Evolutionary conservation across 2,888 invertebrate genomes (phyloP).

Genomic region (Willowsia nigromaculata): DNA sequence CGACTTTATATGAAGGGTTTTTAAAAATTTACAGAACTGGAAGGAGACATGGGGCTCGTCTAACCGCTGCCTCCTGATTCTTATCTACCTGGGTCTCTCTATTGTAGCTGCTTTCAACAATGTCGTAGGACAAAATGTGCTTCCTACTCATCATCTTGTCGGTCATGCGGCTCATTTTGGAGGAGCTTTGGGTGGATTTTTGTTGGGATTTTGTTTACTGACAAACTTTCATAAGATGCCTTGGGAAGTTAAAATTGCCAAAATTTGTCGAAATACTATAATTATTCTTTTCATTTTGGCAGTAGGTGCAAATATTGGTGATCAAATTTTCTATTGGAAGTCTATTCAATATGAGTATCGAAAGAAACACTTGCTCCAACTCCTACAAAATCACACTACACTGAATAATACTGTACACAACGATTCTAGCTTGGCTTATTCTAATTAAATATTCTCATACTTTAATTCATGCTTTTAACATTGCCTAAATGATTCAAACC

Average conservation of each 20-base stretch:
- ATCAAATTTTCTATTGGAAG: not conserved
- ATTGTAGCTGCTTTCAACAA: not conserved
- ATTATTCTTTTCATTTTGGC: not conserved
- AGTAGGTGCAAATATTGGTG: not conserved
- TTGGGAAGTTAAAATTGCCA: constrained; percentile 86
- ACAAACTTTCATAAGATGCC: constrained; percentile 88
- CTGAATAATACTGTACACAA: too few species aligned
- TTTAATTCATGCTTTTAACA: too few species aligned
- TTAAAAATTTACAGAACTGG: constrained; percentile 90
- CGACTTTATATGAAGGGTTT: not conserved
- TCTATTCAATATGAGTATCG: not conserved
- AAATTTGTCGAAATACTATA: not conserved
- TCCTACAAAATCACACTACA: too few species aligned
- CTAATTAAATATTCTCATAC: too few species aligned
- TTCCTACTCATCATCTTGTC: not conserved
- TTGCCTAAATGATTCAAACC: too few species aligned
- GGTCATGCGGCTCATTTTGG: constrained; percentile 45
- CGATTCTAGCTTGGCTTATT: too few species aligned
- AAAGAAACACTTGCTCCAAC: not conserved
- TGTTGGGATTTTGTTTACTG: constrained; percentile 89
- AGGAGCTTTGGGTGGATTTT: constrained; percentile 88
- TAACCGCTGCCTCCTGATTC: constrained; percentile 79
- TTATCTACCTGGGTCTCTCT: not conserved
- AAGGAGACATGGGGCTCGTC: constrained; percentile 93
- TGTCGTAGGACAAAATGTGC: not conserved